phyloP scores from a whole-genome alignment of 1,140 invertebrate genomes.

The Coptotermes formosanus region DNA sequence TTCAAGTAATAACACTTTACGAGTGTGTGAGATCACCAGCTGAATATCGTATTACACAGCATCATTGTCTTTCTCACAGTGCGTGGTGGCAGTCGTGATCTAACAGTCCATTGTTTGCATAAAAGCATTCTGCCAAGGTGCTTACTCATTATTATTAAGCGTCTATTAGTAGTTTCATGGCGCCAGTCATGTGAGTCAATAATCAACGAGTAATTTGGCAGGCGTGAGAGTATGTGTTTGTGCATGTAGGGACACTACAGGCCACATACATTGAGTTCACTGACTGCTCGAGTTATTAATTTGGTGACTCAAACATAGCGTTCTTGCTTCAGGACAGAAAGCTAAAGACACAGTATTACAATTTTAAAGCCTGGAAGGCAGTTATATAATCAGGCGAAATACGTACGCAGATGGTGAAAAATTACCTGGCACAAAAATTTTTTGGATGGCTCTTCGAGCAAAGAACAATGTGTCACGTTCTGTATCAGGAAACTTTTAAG shows the following conservation, averaged over 20 bases:
- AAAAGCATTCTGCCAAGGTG: neutral
- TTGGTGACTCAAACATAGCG: neutral
- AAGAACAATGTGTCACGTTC: too few species aligned
- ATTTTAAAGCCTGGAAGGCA: too few species aligned
- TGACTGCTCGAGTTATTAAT: neutral
- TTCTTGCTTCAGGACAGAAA: too few species aligned
- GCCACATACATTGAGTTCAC: neutral
- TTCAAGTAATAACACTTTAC: slow-evolving; percentile 14
- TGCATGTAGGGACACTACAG: too few species aligned
- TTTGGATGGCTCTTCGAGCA: too few species aligned
- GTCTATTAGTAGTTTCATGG: neutral
- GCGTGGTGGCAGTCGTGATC: neutral
- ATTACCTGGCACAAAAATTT: too few species aligned
- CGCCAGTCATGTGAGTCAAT: neutral
- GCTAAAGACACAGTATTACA: too few species aligned
- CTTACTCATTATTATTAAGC: slow-evolving; percentile 2
- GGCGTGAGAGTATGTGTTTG: neutral
- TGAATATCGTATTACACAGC: neutral
- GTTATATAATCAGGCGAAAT: too few species aligned
- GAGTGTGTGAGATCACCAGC: neutral
- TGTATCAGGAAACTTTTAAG: too few species aligned
- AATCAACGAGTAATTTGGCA: neutral
- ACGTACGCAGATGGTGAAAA: too few species aligned
- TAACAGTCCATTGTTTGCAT: neutral
- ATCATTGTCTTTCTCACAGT: neutral